These are phyloP conservation scores for Condylostylus longicornis DNA, from an alignment of 1,140 invertebrate species.

Conservation along the genomic window DNA sequence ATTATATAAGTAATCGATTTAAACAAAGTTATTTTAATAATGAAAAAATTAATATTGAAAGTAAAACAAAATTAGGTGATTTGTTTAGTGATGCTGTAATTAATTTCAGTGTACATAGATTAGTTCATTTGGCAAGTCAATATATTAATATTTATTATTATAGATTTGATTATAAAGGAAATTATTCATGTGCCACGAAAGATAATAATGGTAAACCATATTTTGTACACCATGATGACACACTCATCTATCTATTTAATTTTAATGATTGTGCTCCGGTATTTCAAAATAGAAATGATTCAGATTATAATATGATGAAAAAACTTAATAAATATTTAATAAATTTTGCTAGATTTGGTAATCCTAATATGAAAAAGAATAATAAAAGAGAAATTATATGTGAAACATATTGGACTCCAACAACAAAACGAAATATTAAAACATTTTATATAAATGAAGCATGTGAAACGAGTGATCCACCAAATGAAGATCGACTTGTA, in stretches of 20 bases:
- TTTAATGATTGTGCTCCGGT: background rate
- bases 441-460: background rate
- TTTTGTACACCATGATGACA: background rate
- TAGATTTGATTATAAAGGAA: background rate
- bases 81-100: background rate
- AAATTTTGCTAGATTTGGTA: background rate
- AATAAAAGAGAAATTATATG: background rate
- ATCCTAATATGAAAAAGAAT: background rate
- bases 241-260: background rate
- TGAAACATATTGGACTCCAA: background rate
- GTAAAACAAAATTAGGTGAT: background rate
- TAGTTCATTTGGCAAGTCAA: background rate
- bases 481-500: background rate
- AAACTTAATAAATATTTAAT: background rate
- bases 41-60: background rate
- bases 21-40: background rate
- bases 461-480: background rate
- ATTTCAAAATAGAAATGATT: background rate
- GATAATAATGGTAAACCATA: background rate
- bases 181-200: background rate
- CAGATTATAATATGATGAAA: background rate
- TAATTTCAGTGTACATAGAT: background rate
- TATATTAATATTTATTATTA: background rate
- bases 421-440: background rate
- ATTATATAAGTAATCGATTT: background rate